Percentiles rank a stretch among this genome's conserved stretches.
Evolutionary conservation across 2,797 vertebrate genomes (phyloP).

Genomic region (Coreius guichenoti): DNA sequence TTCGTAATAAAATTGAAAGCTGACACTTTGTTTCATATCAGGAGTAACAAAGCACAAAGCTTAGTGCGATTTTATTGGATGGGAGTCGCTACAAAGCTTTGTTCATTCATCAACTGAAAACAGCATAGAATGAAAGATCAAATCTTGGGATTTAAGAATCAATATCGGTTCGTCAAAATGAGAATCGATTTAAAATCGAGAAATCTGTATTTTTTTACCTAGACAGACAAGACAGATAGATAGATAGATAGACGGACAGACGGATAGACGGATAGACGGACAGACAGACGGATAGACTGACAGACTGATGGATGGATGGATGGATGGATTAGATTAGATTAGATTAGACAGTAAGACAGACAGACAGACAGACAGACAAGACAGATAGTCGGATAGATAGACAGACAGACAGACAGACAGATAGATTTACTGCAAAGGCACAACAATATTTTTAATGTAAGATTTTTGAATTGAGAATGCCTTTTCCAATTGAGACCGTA

Average conservation of each 20-base stretch:
- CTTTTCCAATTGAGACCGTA: background rate
- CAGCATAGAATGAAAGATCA: background rate
- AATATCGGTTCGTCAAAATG: background rate
- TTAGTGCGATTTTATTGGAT: background rate
- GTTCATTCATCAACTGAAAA: background rate
- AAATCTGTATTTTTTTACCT: background rate
- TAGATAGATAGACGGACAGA: background rate
- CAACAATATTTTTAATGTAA: background rate
- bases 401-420: background rate
- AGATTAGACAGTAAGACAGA: rapidly evolving
- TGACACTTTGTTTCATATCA: constrained; percentile 7
- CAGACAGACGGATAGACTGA: rapidly evolving
- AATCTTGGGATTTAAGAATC: background rate
- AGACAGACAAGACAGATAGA: background rate
- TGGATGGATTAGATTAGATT: too few relatives aligned
- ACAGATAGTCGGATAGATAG: rapidly evolving
- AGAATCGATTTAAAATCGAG: background rate
- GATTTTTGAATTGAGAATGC: background rate
- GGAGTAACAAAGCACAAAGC: background rate
- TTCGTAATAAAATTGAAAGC: background rate
- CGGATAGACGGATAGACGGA: too few relatives aligned
- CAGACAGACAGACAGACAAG: rapidly evolving
- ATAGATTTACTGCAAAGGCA: background rate
- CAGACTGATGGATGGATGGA: rapidly evolving
- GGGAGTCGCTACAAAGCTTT: background rate